phyloP scores from a whole-genome alignment of 1,140 invertebrate genomes.

The Propsilocerus akamusi region DNA sequence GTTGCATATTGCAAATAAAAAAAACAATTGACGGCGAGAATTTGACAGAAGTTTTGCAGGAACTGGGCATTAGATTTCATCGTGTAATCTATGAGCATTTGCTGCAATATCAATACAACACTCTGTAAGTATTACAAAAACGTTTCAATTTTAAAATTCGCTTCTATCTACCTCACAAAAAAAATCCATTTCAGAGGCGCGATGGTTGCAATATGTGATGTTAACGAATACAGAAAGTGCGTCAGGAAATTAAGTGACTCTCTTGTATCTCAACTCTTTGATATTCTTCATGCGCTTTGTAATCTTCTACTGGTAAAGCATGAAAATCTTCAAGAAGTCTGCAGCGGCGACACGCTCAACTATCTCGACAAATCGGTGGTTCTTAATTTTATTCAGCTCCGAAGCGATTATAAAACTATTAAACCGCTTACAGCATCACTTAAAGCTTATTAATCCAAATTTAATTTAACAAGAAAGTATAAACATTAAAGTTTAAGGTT shows the following conservation, averaged over 20 bases:
- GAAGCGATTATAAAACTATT: slow-evolving; percentile 63
- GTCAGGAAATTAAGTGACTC: slow-evolving; percentile 53
- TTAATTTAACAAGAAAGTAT: slow-evolving; percentile 16
- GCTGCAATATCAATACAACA: slow-evolving; percentile 88
- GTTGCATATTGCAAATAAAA: slow-evolving; percentile 59
- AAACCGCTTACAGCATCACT: neutral
- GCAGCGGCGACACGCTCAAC: slow-evolving; percentile 81
- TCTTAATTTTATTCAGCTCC: slow-evolving; percentile 81
- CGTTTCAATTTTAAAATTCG: slow-evolving; percentile 5
- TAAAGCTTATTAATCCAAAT: slow-evolving; percentile 9
- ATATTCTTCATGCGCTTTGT: slow-evolving; percentile 86
- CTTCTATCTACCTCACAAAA: too few relatives aligned
- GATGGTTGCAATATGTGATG: slow-evolving; percentile 95
- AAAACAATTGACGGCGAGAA: slow-evolving; percentile 87
- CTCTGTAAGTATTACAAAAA: slow-evolving; percentile 33
- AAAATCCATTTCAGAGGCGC: slow-evolving; percentile 44
- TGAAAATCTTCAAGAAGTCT: slow-evolving; percentile 90
- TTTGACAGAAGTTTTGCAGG: slow-evolving; percentile 64
- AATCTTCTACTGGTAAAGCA: slow-evolving; percentile 91
- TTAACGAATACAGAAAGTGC: slow-evolving; percentile 84
- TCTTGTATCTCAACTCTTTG: slow-evolving; percentile 72
- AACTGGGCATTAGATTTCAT: slow-evolving; percentile 81
- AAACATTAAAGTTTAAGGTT: neutral
- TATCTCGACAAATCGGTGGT: slow-evolving; percentile 71
- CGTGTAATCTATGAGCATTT: slow-evolving; percentile 91